phyloP scores from a whole-genome alignment of 2,113 vertebrate species.

The Bambusicola thoracicus region DNA sequence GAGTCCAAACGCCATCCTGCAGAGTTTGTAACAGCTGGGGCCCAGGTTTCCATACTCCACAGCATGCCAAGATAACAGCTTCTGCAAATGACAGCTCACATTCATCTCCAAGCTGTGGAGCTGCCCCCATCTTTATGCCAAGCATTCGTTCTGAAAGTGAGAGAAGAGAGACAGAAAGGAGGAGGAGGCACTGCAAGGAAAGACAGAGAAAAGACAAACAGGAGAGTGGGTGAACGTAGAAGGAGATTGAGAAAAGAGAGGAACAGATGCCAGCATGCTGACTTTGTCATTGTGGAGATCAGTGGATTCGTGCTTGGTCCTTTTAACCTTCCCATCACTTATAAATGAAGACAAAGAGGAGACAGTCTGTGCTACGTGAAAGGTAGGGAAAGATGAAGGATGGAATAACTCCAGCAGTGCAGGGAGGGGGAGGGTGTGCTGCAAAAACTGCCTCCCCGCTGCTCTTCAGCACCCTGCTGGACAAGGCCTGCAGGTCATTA shows the following conservation, averaged over 20 bases:
- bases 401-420: background rate
- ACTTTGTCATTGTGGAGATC: background rate
- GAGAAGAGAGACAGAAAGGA: conserved; percentile 25
- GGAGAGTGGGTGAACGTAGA: conserved; percentile 41
- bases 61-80: background rate
- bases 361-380: background rate
- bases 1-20: background rate
- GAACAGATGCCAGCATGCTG: background rate
- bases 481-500: background rate
- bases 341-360: background rate
- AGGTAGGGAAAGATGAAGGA: background rate
- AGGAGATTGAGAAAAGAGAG: background rate
- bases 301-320: background rate
- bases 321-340: conserved; percentile 15
- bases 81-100: conserved; percentile 20
- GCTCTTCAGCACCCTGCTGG: background rate
- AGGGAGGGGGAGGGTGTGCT: background rate
- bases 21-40: background rate
- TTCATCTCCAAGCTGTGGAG: background rate
- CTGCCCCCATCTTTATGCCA: background rate
- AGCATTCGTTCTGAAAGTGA: background rate
- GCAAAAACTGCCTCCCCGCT: background rate
- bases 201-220: conserved; percentile 13
- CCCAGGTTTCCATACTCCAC: background rate
- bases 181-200: background rate